Evolutionary conservation across 2,113 vertebrate genomes (phyloP), one percentile per base, ranked within the genome.

Genomic region (Monarcha castaneiventris): DNA sequence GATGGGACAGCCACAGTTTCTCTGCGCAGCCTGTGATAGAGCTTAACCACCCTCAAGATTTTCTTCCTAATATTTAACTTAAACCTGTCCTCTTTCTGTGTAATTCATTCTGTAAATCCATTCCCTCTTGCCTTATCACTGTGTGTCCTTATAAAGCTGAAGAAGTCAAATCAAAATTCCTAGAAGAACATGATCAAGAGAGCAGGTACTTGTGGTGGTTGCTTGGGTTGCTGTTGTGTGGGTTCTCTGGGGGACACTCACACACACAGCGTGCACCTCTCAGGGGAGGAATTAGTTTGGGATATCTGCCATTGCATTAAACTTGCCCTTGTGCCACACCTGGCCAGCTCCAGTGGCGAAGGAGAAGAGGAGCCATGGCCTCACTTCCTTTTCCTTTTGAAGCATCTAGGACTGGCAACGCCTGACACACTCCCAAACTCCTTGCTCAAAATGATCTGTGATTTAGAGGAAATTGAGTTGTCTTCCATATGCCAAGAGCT

Each of bases 151-250:
- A 30, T 19, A 16, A 26, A 83, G 20, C 6, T 32, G 25, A 68
- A 25, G 35, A 72, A 68, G 8, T 4, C 1, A 43, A 48, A 20
- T 33, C 5, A 67, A 51, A 64, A 73, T 56, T 73, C 20, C 37
- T 46, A 2, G 11, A 58, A 20, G 4, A 86, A 30, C 8, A 33
- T 14, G 17, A 27, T 7, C 0, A 7, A 30, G 6, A 15, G 0
- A 58, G 3, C 7, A 54, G 2, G 1, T 9, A 5, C 7, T 22
- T 69, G 9, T 22, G 10, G 6, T 18, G 1, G 17, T 25, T 74
- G 7, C 4, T 35, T 35, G 18, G 3, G 13, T 32, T 68, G 11
- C 1, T 27, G 7, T 14, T 72, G 7, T 15, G n/a, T 68, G 25
- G 2, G 0, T 6, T 25, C 39, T 59, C 33, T 19, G 3, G 7